Conservation (phyloP, 2,797 vertebrate species). For the Lagocephalus sceleratus region DNA sequence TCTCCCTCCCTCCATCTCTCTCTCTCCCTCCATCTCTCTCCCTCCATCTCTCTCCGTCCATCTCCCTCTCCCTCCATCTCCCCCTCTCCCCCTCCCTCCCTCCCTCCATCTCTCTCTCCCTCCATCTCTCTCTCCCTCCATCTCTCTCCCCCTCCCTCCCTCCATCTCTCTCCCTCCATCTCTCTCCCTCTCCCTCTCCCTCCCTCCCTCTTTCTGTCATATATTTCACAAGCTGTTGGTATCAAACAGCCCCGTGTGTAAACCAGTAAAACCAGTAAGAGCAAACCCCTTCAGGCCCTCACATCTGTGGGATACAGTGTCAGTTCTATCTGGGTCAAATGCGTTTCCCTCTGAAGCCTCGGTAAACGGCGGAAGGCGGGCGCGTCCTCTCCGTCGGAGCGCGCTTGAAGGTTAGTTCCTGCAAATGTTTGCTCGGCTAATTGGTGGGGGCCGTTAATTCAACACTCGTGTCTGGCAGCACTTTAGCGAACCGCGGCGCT, state of each 20-base stretch:
- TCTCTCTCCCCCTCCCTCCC: too few species aligned
- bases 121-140: too few species aligned
- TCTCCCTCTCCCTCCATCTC: too few species aligned
- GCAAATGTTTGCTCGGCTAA: constrained; percentile 31
- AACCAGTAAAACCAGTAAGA: constrained; percentile 63
- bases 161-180: too few species aligned
- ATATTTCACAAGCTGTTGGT: constrained; percentile 67
- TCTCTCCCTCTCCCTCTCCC: neutral
- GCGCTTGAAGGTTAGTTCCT: constrained; percentile 12
- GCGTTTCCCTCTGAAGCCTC: constrained; percentile 32
- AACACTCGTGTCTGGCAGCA: constrained; percentile 12
- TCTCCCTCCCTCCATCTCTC: too few species aligned
- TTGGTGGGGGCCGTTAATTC: constrained; percentile 34
- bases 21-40: too few species aligned
- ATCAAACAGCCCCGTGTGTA: constrained; percentile 68
- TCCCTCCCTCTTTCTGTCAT: constrained; percentile 11
- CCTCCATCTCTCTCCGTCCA: too few species aligned
- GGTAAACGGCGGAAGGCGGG: too few species aligned
- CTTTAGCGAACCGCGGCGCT: neutral
- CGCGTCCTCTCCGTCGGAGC: constrained; percentile 42
- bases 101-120: too few species aligned
- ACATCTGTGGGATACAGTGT: constrained; percentile 73
- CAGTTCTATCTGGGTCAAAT: constrained; percentile 80
- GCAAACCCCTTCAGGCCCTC: constrained; percentile 78
- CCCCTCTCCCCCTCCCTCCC: too few species aligned